phyloP scores from a whole-genome alignment of 2,888 invertebrate genomes.

The Thymelicus lineola region DNA sequence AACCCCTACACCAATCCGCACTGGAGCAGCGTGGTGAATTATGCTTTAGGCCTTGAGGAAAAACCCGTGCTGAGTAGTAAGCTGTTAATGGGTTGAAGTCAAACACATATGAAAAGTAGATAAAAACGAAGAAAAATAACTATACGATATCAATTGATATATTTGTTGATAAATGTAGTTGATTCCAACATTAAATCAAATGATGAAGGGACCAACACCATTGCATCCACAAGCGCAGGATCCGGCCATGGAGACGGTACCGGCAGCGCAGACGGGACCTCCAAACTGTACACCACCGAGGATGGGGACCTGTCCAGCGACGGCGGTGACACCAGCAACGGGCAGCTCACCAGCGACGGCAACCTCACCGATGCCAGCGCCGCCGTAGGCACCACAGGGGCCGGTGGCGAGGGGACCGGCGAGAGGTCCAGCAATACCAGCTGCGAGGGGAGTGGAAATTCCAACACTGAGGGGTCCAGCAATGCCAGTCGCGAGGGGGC shows the following conservation, averaged over 20 bases:
- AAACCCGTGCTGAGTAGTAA: too few species aligned
- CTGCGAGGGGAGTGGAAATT: constrained; percentile 27
- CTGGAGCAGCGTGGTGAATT: too few species aligned
- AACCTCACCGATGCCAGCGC: constrained; percentile 53
- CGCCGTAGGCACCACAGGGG: constrained; percentile 47
- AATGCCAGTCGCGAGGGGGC: constrained; percentile 28
- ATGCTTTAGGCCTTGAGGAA: too few species aligned
- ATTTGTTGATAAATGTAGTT: too few species aligned
- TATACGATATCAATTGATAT: too few species aligned
- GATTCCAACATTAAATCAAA: too few species aligned
- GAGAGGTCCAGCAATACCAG: constrained; percentile 40
- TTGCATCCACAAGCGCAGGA: constrained; percentile 44
- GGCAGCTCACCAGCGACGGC: constrained; percentile 52
- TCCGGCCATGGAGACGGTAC: constrained; percentile 48
- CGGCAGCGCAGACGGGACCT: constrained; percentile 47
- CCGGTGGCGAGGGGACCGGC: constrained; percentile 42
- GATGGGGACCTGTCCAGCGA: constrained; percentile 49
- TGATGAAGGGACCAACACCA: too few species aligned
- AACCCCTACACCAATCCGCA: neutral
- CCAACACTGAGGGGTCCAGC: constrained; percentile 9
- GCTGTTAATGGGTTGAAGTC: neutral
- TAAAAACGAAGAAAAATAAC: too few species aligned
- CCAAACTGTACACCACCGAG: constrained; percentile 49
- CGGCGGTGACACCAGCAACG: constrained; percentile 47
- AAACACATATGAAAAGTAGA: neutral